These are phyloP conservation scores for Megaleporinus macrocephalus DNA, from an alignment of 2,113 vertebrate genomes.

Conservation along the genomic window DNA sequence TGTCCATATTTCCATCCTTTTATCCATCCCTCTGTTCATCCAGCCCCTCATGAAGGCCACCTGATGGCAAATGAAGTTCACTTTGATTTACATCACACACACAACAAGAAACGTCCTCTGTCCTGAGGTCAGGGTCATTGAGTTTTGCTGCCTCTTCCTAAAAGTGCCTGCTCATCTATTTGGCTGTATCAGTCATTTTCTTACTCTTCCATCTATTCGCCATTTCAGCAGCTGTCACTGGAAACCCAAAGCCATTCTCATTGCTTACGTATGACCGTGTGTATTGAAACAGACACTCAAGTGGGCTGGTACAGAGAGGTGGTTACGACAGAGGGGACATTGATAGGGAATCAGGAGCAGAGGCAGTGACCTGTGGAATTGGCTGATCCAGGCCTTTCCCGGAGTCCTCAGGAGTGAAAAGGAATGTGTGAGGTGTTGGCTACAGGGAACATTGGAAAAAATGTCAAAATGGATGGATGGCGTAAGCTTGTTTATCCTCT, in stretches of 20 bases:
- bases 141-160: neutral
- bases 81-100: neutral
- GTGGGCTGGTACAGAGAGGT: neutral
- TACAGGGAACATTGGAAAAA: slow-evolving; percentile 1
- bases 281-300: slow-evolving; percentile 3
- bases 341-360: neutral
- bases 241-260: neutral
- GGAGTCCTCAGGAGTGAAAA: slow-evolving; percentile 4
- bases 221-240: neutral
- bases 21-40: neutral
- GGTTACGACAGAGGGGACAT: neutral
- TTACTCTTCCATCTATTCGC: neutral
- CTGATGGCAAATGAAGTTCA: neutral
- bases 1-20: neutral
- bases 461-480: slow-evolving; percentile 12
- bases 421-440: slow-evolving; percentile 3
- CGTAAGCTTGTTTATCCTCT: neutral
- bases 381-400: neutral
- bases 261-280: neutral
- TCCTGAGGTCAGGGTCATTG: neutral
- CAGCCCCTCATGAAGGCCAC: neutral
- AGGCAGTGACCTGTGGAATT: slow-evolving; percentile 31
- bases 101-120: neutral
- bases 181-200: neutral
- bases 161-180: neutral